phyloP scores from a whole-genome alignment of 1,140 invertebrate genomes.

The Caerostris darwini region DNA sequence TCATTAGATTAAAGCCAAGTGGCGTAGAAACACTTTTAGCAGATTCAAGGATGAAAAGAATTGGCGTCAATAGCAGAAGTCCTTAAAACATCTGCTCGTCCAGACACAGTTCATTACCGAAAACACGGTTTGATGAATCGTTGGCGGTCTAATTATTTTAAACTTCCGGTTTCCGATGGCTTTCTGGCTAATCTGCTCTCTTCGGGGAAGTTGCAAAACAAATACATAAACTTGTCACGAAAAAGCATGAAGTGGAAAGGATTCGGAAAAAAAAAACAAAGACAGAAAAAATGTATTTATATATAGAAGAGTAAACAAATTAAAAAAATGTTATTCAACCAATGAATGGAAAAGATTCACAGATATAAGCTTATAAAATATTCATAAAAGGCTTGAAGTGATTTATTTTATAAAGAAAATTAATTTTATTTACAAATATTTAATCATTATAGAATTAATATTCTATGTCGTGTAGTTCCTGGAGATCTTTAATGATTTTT shows the following conservation, averaged over 20 bases:
- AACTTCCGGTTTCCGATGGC: slow-evolving; percentile 35
- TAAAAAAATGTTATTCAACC: too few species aligned
- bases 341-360: too few species aligned
- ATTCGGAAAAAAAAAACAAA: neutral
- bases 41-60: neutral
- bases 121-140: neutral
- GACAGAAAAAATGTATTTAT: too few species aligned
- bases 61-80: neutral
- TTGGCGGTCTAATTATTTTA: slow-evolving; percentile 23
- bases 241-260: neutral
- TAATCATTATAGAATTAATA: too few species aligned
- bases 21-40: neutral
- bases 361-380: too few species aligned
- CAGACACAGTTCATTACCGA: slow-evolving; percentile 7
- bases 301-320: too few species aligned
- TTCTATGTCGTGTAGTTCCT: too few species aligned
- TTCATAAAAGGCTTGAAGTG: too few species aligned
- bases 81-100: slow-evolving; percentile 13
- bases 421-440: too few species aligned
- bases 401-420: too few species aligned
- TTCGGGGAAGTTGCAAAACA: neutral
- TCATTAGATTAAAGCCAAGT: neutral
- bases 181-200: slow-evolving; percentile 21
- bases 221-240: neutral
- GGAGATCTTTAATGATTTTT: too few species aligned